A percentile compares a stretch with the other conserved stretches of the same genome.
These are phyloP conservation scores for Erpetoichthys calabaricus DNA, from an alignment of 2,797 vertebrate genomes.

Conservation along the genomic window DNA sequence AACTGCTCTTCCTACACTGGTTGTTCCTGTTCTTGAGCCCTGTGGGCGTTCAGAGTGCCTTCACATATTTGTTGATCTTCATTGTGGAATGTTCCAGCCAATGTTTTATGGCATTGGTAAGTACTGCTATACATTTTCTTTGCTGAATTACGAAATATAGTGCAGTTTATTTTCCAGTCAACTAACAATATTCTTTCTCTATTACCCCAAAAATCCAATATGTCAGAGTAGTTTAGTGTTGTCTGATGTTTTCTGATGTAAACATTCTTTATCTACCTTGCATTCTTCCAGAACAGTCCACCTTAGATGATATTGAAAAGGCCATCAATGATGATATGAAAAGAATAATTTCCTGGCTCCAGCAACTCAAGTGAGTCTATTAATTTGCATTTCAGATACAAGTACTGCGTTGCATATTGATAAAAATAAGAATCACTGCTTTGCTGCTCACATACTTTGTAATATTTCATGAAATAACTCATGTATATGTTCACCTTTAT, in stretches of 20 bases:
- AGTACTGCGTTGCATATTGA: neutral
- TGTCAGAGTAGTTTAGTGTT: no score
- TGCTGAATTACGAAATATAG: neutral
- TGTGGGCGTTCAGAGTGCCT: conserved; percentile 92
- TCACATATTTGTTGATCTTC: conserved; percentile 94
- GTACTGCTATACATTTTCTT: conserved; percentile 16
- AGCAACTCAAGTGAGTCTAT: conserved; percentile 80
- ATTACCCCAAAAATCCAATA: no score
- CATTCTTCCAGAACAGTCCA: conserved; percentile 64
- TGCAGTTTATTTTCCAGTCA: no score
- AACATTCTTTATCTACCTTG: neutral
- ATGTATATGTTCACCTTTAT: no score
- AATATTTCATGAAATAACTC: no score
- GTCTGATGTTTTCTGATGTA: no score
- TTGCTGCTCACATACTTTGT: no score
- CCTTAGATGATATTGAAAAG: conserved; percentile 90
- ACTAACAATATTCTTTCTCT: no score
- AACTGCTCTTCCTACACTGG: conserved; percentile 82
- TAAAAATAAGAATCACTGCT: neutral
- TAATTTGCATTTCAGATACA: neutral
- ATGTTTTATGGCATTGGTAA: conserved; percentile 95
- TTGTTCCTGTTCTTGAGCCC: conserved; percentile 89
- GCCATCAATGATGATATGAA: conserved; percentile 94
- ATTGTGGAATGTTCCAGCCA: conserved; percentile 95
- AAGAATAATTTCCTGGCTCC: conserved; percentile 81